These are phyloP conservation scores for Spinibarbus caldwelli DNA, from an alignment of 2,797 vertebrate genomes.

Conservation along the genomic window DNA sequence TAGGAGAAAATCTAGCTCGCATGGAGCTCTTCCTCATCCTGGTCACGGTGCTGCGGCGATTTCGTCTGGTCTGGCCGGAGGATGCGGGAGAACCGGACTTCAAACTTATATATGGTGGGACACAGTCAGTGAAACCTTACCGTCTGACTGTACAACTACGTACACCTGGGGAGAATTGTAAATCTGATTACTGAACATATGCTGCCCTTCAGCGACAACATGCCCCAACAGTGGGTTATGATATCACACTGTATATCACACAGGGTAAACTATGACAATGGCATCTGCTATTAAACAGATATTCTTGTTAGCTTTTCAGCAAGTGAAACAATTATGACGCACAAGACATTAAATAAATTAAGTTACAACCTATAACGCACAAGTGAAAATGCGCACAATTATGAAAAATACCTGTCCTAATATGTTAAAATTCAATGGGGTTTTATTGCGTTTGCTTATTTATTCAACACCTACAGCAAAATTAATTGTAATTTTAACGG, in stretches of 20 bases:
- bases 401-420: not conserved
- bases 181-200: not conserved
- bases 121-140: conserved; percentile 31
- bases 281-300: not conserved
- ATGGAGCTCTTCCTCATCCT: conserved; percentile 42
- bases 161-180: too few relatives aligned
- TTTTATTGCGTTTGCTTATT: not conserved
- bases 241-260: not conserved
- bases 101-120: not conserved
- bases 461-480: not conserved
- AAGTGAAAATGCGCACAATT: not conserved
- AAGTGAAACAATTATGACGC: not conserved
- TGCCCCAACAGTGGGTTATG: not conserved
- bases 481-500: not conserved
- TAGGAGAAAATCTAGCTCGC: conserved; percentile 35
- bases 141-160: not conserved
- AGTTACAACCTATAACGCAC: not conserved
- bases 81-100: conserved; percentile 26
- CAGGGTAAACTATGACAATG: not conserved
- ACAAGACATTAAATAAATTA: not conserved
- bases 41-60: conserved; percentile 7
- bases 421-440: not conserved
- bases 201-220: not conserved
- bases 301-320: too few relatives aligned
- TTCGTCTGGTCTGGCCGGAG: not conserved